Evolutionary conservation across 2,113 vertebrate species (phyloP).

Genomic region (Aplodontia rufa): DNA sequence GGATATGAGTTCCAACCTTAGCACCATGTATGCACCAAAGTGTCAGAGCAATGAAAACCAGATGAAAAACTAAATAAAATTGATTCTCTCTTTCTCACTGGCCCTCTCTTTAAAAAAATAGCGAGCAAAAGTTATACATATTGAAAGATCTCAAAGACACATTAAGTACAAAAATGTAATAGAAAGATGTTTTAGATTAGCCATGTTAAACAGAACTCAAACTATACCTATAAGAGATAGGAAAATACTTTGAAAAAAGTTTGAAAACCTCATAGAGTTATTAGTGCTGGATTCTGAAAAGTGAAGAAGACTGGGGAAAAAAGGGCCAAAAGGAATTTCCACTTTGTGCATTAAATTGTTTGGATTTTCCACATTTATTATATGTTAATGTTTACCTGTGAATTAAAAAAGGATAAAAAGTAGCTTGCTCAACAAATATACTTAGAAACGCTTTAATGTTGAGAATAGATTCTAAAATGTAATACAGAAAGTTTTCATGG

Average conservation of each 20-base stretch:
- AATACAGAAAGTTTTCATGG: neutral
- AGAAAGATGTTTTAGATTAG: neutral
- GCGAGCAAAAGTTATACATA: neutral
- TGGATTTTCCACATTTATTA: neutral
- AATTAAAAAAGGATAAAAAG: neutral
- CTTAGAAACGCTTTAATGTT: neutral
- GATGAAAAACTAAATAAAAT: too few relatives aligned
- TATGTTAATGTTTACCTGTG: constrained; percentile 14
- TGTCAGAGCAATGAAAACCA: too few relatives aligned
- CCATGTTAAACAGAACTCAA: neutral
- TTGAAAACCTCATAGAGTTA: neutral
- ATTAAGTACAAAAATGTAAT: neutral
- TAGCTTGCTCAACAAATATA: neutral
- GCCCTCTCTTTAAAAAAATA: too few relatives aligned
- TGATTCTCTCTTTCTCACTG: too few relatives aligned
- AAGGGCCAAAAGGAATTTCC: neutral
- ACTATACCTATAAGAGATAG: neutral
- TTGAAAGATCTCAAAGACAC: neutral
- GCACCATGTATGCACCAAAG: too few relatives aligned
- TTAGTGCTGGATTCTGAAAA: neutral
- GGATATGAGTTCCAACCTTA: too few relatives aligned
- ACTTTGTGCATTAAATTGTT: neutral
- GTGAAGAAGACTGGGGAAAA: neutral
- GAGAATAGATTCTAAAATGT: neutral
- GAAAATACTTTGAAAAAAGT: neutral